Evolutionary conservation across 2,888 invertebrate genomes (phyloP).

Genomic region (Choreutis nemorana): DNA sequence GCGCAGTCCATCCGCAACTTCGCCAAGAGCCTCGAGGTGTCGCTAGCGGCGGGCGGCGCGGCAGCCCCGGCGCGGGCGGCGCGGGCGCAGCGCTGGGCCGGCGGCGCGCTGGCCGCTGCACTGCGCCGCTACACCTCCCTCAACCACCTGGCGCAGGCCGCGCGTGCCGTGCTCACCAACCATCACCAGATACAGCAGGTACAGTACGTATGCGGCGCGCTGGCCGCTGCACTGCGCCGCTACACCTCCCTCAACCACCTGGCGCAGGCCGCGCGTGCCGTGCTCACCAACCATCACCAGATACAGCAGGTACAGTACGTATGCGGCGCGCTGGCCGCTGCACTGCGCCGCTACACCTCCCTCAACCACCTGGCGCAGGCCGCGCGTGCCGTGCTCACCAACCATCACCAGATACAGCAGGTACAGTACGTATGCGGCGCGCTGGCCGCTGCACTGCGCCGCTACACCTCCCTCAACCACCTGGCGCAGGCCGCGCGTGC

Average conservation of each 20-base stretch:
- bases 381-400: conserved; percentile 87
- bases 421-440: conserved; percentile 90
- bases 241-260: neutral
- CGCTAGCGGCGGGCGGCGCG: conserved; percentile 84
- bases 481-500: conserved; percentile 90
- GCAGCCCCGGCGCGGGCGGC: conserved; percentile 85
- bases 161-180: conserved; percentile 94
- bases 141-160: conserved; percentile 96
- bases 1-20: conserved; percentile 73
- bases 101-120: conserved; percentile 94
- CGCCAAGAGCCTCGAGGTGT: conserved; percentile 75
- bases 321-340: conserved; percentile 91
- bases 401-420: conserved; percentile 87
- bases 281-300: conserved; percentile 88
- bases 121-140: conserved; percentile 95
- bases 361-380: conserved; percentile 92
- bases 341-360: conserved; percentile 88
- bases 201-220: conserved; percentile 44
- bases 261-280: conserved; percentile 84
- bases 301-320: conserved; percentile 80
- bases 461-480: conserved; percentile 93
- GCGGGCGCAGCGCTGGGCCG: conserved; percentile 82
- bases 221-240: neutral
- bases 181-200: conserved; percentile 92
- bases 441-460: conserved; percentile 86